A percentile compares a stretch with the other conserved stretches of the same genome.
Conservation (phyloP, 2,113 vertebrate genomes). For the Phylloscopus trochiloides region DNA sequence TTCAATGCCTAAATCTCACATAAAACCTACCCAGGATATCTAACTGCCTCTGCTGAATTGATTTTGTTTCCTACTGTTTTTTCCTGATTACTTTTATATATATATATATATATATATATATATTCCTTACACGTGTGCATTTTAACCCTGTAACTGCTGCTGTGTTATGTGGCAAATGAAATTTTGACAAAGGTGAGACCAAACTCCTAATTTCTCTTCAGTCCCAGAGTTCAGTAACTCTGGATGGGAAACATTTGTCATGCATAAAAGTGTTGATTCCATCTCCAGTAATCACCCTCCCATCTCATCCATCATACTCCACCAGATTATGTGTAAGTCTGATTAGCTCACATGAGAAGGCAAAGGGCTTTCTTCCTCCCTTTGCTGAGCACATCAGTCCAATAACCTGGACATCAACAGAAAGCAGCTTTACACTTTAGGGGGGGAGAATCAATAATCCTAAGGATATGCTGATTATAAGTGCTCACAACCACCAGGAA, state of each 20-base stretch:
- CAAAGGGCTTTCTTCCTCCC: neutral
- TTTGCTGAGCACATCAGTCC: neutral
- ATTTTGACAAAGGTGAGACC: neutral
- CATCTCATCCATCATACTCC: neutral
- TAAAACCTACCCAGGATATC: neutral
- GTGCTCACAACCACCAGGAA: neutral
- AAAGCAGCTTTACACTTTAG: neutral
- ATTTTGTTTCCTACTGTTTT: neutral
- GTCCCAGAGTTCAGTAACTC: neutral
- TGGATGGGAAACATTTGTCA: neutral
- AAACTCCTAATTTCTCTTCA: neutral
- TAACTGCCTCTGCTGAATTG: neutral
- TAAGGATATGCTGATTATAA: neutral
- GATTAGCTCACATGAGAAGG: neutral
- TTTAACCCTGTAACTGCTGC: neutral
- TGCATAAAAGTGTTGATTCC: neutral
- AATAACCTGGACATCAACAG: neutral
- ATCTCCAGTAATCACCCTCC: neutral
- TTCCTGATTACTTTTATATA: neutral
- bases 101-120: neutral
- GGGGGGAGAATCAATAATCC: neutral
- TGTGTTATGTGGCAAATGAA: neutral
- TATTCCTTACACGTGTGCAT: neutral
- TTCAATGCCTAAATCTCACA: neutral
- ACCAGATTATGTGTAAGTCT: neutral